Evolutionary conservation across 2,888 invertebrate species (phyloP).

Genomic region (Polydrusus cervinus): DNA sequence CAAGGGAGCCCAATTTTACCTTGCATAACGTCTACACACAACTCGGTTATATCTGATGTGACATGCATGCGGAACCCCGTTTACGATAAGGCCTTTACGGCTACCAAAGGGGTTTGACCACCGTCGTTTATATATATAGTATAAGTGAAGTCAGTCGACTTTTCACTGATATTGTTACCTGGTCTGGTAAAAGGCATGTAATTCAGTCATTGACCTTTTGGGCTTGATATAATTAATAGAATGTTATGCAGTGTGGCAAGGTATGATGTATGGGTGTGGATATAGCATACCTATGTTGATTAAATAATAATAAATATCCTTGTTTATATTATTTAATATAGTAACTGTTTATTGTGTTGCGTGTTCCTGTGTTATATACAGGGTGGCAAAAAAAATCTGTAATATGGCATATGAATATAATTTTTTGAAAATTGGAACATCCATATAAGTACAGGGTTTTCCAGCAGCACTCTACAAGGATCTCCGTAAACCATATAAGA

Average conservation of each 20-base stretch:
- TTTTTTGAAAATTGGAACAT: too few relatives aligned
- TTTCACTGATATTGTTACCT: slow-evolving; percentile 41
- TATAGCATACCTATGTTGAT: slow-evolving; percentile 7
- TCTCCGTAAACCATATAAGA: too few relatives aligned
- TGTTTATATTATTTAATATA: slow-evolving; percentile 26
- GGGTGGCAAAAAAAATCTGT: too few relatives aligned
- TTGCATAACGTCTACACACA: slow-evolving; percentile 43
- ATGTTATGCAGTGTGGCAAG: slow-evolving; percentile 28
- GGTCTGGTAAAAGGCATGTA: slow-evolving; percentile 35
- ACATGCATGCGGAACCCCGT: slow-evolving; percentile 46
- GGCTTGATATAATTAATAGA: slow-evolving; percentile 30
- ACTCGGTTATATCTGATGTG: slow-evolving; percentile 48
- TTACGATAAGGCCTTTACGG: slow-evolving; percentile 44
- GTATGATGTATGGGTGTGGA: slow-evolving; percentile 29
- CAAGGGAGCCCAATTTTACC: slow-evolving; percentile 30
- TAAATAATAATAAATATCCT: slow-evolving; percentile 25
- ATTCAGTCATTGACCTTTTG: slow-evolving; percentile 46
- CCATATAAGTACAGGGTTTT: too few relatives aligned
- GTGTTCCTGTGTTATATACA: too few relatives aligned
- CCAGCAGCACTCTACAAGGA: too few relatives aligned
- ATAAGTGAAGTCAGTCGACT: slow-evolving; percentile 23
- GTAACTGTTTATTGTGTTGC: not conserved
- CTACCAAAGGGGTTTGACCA: slow-evolving; percentile 47
- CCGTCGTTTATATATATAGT: slow-evolving; percentile 23
- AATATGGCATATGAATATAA: too few relatives aligned